Evolutionary conservation across 2,113 vertebrate genomes (phyloP).

Genomic region (Triplophysa dalaica): DNA sequence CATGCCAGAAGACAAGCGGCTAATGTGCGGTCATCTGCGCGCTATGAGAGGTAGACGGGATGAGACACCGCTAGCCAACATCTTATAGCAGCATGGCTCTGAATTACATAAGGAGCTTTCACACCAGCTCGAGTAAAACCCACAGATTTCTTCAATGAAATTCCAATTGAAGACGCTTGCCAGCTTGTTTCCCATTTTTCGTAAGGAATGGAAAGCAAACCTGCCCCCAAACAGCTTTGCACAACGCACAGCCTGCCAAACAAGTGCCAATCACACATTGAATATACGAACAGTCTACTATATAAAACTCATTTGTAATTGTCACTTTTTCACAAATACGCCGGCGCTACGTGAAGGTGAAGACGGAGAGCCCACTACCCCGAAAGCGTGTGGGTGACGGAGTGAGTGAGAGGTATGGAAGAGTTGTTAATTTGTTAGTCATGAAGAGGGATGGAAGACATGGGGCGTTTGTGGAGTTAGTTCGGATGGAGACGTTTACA

Average conservation of each 20-base stretch:
- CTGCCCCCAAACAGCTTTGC: constrained; percentile 37
- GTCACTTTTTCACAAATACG: neutral
- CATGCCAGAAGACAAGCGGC: constrained; percentile 15
- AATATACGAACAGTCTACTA: constrained; percentile 33
- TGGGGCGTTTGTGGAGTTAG: constrained; percentile 26
- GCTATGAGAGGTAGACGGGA: constrained; percentile 1
- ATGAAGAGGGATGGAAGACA: constrained; percentile 45
- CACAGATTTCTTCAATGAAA: constrained; percentile 32
- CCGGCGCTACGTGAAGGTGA: neutral
- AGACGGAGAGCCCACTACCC: constrained; percentile 4
- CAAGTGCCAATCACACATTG: constrained; percentile 40
- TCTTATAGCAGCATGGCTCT: neutral
- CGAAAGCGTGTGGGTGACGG: constrained; percentile 8
- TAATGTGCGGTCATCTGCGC: constrained; percentile 16
- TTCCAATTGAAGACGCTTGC: constrained; percentile 35
- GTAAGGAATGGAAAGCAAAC: constrained; percentile 44
- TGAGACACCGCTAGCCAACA: constrained; percentile 5
- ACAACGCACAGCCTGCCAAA: constrained; percentile 32
- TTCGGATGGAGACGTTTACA: constrained; percentile 50
- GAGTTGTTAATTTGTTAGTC: constrained; percentile 69
- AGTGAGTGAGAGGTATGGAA: constrained; percentile 33
- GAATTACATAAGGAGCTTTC: constrained; percentile 6
- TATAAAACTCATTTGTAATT: constrained; percentile 20
- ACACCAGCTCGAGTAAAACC: neutral
- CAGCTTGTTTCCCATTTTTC: constrained; percentile 18